phyloP scores from a whole-genome alignment of 2,113 vertebrate species.

The Spea multiplicata region DNA sequence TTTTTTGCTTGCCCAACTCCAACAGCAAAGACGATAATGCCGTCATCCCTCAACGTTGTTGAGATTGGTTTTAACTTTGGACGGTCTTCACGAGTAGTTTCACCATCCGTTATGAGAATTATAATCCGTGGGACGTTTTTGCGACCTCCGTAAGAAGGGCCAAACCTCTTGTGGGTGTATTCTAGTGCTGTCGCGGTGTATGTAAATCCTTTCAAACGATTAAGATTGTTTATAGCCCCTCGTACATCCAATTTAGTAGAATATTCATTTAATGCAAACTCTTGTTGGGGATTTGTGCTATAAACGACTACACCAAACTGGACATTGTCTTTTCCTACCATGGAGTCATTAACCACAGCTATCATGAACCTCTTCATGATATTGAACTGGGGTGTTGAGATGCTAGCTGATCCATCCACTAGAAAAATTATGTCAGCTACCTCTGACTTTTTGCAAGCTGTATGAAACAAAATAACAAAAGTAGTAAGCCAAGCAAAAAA shows the following conservation, averaged over 20 bases:
- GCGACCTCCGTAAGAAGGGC: slow-evolving; percentile 57
- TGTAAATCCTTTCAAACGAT: slow-evolving; percentile 46
- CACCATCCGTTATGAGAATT: slow-evolving; percentile 73
- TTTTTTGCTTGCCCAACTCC: slow-evolving; percentile 61
- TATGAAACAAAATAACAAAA: not conserved
- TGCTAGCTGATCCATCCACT: slow-evolving; percentile 66
- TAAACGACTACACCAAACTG: slow-evolving; percentile 69
- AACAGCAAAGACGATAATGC: slow-evolving; percentile 65
- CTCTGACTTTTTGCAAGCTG: slow-evolving; percentile 68
- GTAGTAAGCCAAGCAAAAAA: not conserved
- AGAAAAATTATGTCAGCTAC: slow-evolving; percentile 76
- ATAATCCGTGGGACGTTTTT: slow-evolving; percentile 63
- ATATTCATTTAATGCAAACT: slow-evolving; percentile 61
- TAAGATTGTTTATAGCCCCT: slow-evolving; percentile 57
- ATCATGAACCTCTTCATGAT: slow-evolving; percentile 68
- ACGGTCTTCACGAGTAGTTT: slow-evolving; percentile 54
- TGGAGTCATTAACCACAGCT: slow-evolving; percentile 66
- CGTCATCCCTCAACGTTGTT: slow-evolving; percentile 49
- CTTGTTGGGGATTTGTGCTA: slow-evolving; percentile 41
- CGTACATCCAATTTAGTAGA: slow-evolving; percentile 54
- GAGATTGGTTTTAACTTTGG: slow-evolving; percentile 47
- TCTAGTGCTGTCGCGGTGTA: slow-evolving; percentile 65
- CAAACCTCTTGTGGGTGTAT: slow-evolving; percentile 62
- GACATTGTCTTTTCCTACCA: slow-evolving; percentile 61
- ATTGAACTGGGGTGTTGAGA: slow-evolving; percentile 54